phyloP scores from a whole-genome alignment of 1,140 invertebrate genomes.

The Holotrichia oblita region DNA sequence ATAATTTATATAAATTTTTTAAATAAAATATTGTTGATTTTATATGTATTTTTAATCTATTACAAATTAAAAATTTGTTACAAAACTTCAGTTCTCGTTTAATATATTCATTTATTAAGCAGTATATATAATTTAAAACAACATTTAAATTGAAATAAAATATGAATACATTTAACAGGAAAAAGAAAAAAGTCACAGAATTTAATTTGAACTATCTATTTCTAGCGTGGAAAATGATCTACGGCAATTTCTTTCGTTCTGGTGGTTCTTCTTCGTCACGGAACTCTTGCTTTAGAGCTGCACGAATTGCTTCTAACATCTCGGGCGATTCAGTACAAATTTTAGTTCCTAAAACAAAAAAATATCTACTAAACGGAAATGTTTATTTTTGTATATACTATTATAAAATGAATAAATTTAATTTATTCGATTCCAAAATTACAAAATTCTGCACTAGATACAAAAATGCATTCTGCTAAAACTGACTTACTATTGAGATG shows the following conservation, averaged over 20 bases:
- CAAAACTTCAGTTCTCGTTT: not conserved
- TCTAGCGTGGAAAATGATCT: not conserved
- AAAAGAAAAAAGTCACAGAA: not conserved
- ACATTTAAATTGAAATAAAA: not conserved
- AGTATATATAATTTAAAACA: constrained; percentile 2
- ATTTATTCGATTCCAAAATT: too few relatives aligned
- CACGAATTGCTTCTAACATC: constrained; percentile 20
- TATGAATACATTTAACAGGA: constrained; percentile 28
- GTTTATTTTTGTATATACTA: too few relatives aligned
- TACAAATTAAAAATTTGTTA: too few relatives aligned
- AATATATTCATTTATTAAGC: constrained; percentile 26
- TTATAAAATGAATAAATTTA: not conserved
- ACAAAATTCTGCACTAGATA: too few relatives aligned
- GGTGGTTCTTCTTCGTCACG: constrained; percentile 12
- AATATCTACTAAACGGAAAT: not conserved
- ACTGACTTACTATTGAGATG: too few relatives aligned
- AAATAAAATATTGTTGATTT: constrained; percentile 17
- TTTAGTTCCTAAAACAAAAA: constrained; percentile 11
- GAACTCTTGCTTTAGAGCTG: constrained; percentile 8
- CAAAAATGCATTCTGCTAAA: too few relatives aligned
- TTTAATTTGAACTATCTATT: not conserved
- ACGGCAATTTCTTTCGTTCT: constrained; percentile 15
- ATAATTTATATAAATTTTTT: constrained; percentile 33
- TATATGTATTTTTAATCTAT: not conserved
- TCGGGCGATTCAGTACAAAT: constrained; percentile 20